Conservation (phyloP, 2,113 vertebrate species). For the Scalopus aquaticus region DNA sequence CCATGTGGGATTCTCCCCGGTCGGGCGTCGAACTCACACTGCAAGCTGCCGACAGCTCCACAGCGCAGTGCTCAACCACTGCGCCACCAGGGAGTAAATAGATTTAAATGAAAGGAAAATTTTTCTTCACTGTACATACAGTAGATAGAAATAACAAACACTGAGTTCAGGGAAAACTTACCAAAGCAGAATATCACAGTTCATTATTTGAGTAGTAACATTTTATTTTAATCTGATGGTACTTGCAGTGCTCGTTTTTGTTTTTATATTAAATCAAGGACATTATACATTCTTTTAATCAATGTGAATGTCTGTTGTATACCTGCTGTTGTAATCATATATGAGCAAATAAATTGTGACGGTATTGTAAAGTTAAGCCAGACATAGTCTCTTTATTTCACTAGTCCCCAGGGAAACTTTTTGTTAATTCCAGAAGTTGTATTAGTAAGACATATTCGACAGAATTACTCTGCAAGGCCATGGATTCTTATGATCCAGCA, state of each 20-base stretch:
- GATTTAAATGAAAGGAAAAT: not conserved
- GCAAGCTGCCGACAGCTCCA: too few species aligned
- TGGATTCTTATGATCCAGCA: not conserved
- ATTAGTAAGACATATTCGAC: constrained; percentile 16
- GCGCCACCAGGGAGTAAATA: constrained; percentile 21
- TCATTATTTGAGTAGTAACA: constrained; percentile 31
- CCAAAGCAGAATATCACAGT: constrained; percentile 28
- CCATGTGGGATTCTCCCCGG: too few species aligned
- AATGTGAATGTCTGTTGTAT: not conserved
- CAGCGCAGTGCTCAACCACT: too few species aligned
- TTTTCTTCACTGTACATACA: not conserved
- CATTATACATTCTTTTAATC: not conserved
- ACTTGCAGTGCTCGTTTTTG: not conserved
- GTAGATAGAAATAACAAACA: constrained; percentile 8
- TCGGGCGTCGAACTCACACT: too few species aligned
- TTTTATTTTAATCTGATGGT: constrained; percentile 31
- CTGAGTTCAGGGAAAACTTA: constrained; percentile 28
- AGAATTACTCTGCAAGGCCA: not conserved
- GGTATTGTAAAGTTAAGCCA: constrained; percentile 4
- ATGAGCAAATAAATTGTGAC: constrained; percentile 23
- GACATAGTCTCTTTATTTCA: not conserved
- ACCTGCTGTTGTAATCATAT: not conserved
- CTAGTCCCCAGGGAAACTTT: not conserved
- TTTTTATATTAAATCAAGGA: not conserved
- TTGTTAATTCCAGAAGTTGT: not conserved